These are phyloP conservation scores for Ethmia dodecea DNA, from an alignment of 2,888 invertebrate species.

Conservation along the genomic window DNA sequence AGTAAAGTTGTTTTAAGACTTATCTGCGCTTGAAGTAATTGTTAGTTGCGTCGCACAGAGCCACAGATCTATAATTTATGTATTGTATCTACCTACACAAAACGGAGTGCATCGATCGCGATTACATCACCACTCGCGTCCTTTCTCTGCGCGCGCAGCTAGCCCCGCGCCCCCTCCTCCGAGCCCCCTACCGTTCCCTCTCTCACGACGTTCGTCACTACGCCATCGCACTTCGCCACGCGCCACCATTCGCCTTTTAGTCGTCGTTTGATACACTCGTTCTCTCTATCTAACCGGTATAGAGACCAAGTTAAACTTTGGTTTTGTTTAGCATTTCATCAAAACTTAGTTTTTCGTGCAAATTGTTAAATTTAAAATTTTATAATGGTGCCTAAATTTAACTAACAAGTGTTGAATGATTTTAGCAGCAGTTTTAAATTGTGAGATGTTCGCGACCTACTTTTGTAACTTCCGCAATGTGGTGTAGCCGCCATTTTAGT, in stretches of 20 bases:
- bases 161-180: conserved; percentile 27
- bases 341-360: conserved; percentile 33
- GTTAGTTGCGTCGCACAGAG: conserved; percentile 41
- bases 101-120: conserved; percentile 72
- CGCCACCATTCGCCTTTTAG: conserved; percentile 67
- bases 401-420: conserved; percentile 35
- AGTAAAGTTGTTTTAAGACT: too few relatives aligned
- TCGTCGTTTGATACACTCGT: conserved; percentile 50
- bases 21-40: too few relatives aligned
- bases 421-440: conserved; percentile 26
- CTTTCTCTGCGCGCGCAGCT: conserved; percentile 73
- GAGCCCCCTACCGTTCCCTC: conserved; percentile 18
- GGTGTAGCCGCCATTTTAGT: conserved; percentile 50
- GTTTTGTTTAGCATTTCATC: conserved; percentile 35
- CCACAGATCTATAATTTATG: too few relatives aligned
- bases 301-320: conserved; percentile 52
- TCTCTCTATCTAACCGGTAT: conserved; percentile 29
- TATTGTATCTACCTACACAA: too few relatives aligned
- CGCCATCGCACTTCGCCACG: conserved; percentile 48
- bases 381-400: too few relatives aligned
- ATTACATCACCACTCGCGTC: conserved; percentile 73
- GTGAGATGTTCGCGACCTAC: conserved; percentile 61
- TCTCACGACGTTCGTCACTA: conserved; percentile 44
- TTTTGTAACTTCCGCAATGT: conserved; percentile 68
- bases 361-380: too few relatives aligned